Evolutionary conservation across 2,113 vertebrate species (phyloP).

Genomic region (Etheostoma spectabile): DNA sequence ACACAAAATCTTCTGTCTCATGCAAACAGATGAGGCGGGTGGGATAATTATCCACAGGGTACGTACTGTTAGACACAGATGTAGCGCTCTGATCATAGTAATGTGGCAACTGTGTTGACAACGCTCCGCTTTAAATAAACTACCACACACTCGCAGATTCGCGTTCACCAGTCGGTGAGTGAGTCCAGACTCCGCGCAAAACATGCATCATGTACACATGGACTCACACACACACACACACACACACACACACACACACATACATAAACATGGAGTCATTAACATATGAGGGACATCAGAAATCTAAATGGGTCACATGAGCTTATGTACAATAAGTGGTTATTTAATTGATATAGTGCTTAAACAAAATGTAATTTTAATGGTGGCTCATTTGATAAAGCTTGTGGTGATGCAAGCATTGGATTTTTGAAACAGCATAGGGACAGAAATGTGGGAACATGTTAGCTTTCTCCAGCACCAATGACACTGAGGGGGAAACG

Average conservation of each 20-base stretch:
- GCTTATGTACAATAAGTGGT: background rate
- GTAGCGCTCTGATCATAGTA: conserved; percentile 31
- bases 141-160: conserved; percentile 6
- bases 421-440: conserved; percentile 29
- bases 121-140: conserved; percentile 19
- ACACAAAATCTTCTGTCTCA: background rate
- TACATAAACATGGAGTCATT: background rate
- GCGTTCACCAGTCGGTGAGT: background rate
- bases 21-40: conserved; percentile 29
- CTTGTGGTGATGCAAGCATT: conserved; percentile 15
- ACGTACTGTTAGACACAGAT: conserved; percentile 33
- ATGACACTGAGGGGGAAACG: background rate
- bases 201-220: background rate
- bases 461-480: background rate
- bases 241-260: background rate
- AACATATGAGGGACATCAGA: background rate
- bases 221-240: background rate
- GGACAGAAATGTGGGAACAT: conserved; percentile 23
- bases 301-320: background rate
- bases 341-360: background rate
- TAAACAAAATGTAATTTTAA: conserved; percentile 24
- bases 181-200: background rate
- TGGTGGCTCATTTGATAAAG: conserved; percentile 28
- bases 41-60: conserved; percentile 26
- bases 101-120: conserved; percentile 49